Conservation (phyloP, 1,140 invertebrate genomes). For the Triops cancriformis region DNA sequence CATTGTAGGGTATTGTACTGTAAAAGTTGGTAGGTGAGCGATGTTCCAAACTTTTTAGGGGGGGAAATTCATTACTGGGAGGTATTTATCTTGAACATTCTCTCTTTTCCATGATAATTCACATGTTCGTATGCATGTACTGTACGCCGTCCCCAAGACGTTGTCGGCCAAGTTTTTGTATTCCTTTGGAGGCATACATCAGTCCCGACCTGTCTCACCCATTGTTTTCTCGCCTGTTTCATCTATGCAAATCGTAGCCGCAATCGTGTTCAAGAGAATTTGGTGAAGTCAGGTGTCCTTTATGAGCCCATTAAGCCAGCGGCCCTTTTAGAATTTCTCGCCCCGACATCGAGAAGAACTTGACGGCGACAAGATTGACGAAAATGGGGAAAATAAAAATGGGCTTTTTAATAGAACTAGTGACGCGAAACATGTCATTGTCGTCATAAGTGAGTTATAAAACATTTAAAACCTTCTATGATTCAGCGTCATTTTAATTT, state of each 20-base stretch:
- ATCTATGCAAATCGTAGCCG: conserved; percentile 5
- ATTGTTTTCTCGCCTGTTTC: conserved; percentile 10
- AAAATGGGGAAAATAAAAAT: neutral
- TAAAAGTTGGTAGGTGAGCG: no score
- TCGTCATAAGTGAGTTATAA: no score
- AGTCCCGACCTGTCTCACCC: neutral
- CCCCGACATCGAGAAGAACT: neutral
- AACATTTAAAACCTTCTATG: no score
- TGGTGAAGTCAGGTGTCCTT: conserved; percentile 5
- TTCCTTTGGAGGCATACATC: neutral
- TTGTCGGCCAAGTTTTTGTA: neutral
- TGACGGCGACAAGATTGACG: neutral
- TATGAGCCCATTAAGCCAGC: conserved; percentile 7
- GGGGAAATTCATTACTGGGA: neutral
- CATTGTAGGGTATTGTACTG: no score
- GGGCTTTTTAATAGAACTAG: no score
- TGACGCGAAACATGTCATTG: no score
- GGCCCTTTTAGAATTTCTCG: neutral
- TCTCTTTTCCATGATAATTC: neutral
- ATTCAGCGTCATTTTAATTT: no score
- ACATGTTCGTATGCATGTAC: neutral
- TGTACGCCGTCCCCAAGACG: neutral
- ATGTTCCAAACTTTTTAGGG: no score
- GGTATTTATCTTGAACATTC: neutral
- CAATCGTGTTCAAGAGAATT: neutral